Base-by-base conservation (phyloP, 2,797 vertebrate species). In the Eupleurogrammus muticus region DNA sequence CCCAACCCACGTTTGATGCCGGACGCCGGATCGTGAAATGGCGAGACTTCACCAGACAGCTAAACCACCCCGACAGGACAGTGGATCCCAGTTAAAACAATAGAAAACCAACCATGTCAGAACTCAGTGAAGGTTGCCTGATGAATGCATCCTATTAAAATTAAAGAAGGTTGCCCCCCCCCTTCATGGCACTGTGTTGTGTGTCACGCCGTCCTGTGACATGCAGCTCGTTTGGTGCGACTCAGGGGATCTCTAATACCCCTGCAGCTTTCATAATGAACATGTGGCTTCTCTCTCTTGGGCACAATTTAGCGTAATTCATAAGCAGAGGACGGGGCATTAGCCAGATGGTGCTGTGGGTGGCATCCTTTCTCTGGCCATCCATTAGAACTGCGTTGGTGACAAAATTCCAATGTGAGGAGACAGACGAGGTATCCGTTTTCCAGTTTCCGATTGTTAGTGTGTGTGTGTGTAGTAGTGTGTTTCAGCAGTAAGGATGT, bases 191-290 rank as follows among this genome's bases (percentile, higher is more conserved):
- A 53, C 80, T 55, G 58, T 80, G 84, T 87, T 88, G 91, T 89
- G 88, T 91, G 91, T 92, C 90, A 90, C 64, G 11, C 73, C 67
- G 81, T 86, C 85, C 83, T 81, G 87, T 90, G 89, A 92, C 92
- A 91, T 76, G 88, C 73, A 77, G 88, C 90, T 92, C 83, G 79
- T 91, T 92, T 90, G 82, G 86, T 73, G 75, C 75, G 83, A 90
- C 90, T 90, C 92, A 69, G 83, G 91, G 92, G 91, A 93, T 89
- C 86, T 85, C 89, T 92, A 92, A 91, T 90, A 90, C 91, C 92
- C 92, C 90, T 87, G 89, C 92, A 92, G 92, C 90, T 90, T 93
- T 92, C 91, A 90, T 92, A 92, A 92, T 91, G 92, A 93, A 92
- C 92, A 93, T 93, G 92, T 93, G 92, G 90, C 91, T 91, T 75